Base-by-base conservation (phyloP, 2,797 vertebrate genomes). In the Xyrichtys novacula region DNA sequence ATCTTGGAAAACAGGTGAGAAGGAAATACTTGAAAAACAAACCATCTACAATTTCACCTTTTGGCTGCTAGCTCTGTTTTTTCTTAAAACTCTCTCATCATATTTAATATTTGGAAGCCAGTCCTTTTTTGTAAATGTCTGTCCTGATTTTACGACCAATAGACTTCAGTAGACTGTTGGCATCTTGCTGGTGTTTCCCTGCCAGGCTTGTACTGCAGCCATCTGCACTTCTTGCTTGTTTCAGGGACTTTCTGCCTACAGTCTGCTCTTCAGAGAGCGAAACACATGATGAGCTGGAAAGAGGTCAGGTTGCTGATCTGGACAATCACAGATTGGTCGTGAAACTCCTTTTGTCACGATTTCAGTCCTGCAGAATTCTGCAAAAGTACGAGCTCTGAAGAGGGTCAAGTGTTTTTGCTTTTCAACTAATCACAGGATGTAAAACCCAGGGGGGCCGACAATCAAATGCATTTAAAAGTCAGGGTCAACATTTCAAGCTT, bases 171-270 rank as follows among this genome's bases (percentile, higher is more conserved):
- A 19, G 44, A 61, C 15, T 15, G 20, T 19, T 78, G 74, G 65
- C 59, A 50, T 39, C 26, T 12, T 38, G 16, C 36, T 31, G 49
- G 1, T 32, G 29, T 14, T 29, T 53, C 28, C 60, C 72, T 77
- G 75, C 63, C 78, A 81, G 59, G 55, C 38, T 62, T 63, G 61
- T 32, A 3, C 60, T 61, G 40, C 36, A 66, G 57, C 69, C 73
- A 75, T 81, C 64, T 70, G 68, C 49, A 78, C 65, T 60, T 69
- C 22, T 49, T 23, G 56, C 47, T 62, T 32, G 42, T 59, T 68
- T 74, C 25, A 23, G 56, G 32, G 23, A 38, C 44, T 53, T 72
- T 63, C 63, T 43, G 69, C 28, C 40, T 52, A 57, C 32, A 56
- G 52, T 70, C 46, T 49, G 58, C 36, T 52, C 44, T 68, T 40